Evolutionary conservation across 2,888 invertebrate genomes (phyloP).

Genomic region (Polyploca ridens): DNA sequence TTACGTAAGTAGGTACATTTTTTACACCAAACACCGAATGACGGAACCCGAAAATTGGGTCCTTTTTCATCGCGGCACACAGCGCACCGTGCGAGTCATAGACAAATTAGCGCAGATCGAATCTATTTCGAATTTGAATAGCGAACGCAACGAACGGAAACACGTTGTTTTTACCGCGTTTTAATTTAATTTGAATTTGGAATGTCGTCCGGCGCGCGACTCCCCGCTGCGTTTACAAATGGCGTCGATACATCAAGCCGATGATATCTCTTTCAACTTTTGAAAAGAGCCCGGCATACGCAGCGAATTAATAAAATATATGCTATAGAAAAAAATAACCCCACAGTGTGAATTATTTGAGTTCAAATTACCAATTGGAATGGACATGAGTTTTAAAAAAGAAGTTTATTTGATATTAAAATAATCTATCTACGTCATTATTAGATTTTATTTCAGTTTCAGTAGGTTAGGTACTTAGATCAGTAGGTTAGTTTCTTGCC

Average conservation of each 20-base stretch:
- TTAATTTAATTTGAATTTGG: slow-evolving; percentile 82
- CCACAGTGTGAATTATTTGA: slow-evolving; percentile 59
- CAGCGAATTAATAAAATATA: slow-evolving; percentile 74
- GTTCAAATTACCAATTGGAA: slow-evolving; percentile 36
- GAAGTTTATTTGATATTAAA: not conserved
- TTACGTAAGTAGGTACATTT: slow-evolving; percentile 33
- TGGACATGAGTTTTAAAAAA: not conserved
- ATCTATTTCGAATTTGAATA: slow-evolving; percentile 74
- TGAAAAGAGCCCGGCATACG: slow-evolving; percentile 68
- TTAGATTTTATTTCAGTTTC: too few relatives aligned
- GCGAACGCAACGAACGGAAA: slow-evolving; percentile 68
- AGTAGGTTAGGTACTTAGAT: too few relatives aligned
- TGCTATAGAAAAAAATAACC: slow-evolving; percentile 53
- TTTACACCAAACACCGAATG: slow-evolving; percentile 27
- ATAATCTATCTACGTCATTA: not conserved
- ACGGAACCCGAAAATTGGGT: slow-evolving; percentile 26
- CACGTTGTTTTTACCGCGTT: slow-evolving; percentile 80
- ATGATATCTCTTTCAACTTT: slow-evolving; percentile 84
- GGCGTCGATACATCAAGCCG: slow-evolving; percentile 79
- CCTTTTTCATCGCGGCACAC: slow-evolving; percentile 33
- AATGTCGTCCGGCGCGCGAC: slow-evolving; percentile 70
- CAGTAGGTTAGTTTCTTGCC: too few relatives aligned
- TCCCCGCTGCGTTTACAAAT: slow-evolving; percentile 79
- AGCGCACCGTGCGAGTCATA: slow-evolving; percentile 56
- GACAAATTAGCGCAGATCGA: slow-evolving; percentile 82